Conservation (phyloP, 2,888 invertebrate species). For the Nomada flava region DNA sequence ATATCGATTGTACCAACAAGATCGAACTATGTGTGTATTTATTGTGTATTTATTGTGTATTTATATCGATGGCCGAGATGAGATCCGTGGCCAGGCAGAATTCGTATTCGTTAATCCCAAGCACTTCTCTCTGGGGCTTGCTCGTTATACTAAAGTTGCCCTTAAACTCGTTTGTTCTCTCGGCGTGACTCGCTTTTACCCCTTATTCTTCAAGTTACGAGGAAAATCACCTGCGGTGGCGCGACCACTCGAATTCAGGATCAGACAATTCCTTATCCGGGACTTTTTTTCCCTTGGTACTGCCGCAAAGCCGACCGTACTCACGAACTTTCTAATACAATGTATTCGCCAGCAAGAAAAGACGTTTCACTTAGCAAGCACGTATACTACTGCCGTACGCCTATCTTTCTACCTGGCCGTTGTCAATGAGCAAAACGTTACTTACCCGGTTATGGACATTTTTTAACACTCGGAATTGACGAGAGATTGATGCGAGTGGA, state of each 20-base stretch:
- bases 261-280: conserved; percentile 15
- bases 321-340: conserved; percentile 20
- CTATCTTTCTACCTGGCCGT: neutral
- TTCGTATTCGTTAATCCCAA: neutral
- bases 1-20: too few relatives aligned
- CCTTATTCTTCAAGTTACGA: neutral
- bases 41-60: too few relatives aligned
- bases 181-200: neutral
- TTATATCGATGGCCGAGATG: neutral
- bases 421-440: neutral
- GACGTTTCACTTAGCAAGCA: neutral
- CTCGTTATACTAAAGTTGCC: neutral
- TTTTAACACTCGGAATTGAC: too few relatives aligned
- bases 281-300: neutral
- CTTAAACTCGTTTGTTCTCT: neutral
- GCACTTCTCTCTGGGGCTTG: neutral
- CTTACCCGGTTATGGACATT: neutral
- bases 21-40: too few relatives aligned
- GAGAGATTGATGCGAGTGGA: neutral
- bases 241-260: neutral
- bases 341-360: conserved; percentile 1
- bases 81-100: neutral
- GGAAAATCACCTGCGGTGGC: neutral
- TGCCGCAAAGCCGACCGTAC: conserved; percentile 1
- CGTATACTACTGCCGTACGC: neutral